Evolutionary conservation across 2,888 invertebrate genomes (phyloP).

Genomic region (Hypercompe scribonia): DNA sequence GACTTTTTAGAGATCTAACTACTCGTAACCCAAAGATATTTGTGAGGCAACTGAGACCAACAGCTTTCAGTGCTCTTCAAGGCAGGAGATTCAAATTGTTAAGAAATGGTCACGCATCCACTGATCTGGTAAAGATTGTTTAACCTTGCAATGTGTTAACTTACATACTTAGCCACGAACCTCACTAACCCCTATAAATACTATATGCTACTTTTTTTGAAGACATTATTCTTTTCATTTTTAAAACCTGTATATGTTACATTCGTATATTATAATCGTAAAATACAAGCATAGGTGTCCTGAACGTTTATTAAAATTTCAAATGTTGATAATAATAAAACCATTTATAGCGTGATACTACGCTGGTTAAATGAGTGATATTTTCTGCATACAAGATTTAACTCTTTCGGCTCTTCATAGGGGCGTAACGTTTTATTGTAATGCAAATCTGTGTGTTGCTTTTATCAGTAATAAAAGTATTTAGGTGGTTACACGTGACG

Average conservation of each 20-base stretch:
- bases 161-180: too few relatives aligned
- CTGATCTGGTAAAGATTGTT: too few relatives aligned
- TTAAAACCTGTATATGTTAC: neutral
- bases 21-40: too few relatives aligned
- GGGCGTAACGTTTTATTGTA: conserved; percentile 71
- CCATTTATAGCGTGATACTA: neutral
- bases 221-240: neutral
- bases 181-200: neutral
- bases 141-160: too few relatives aligned
- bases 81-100: too few relatives aligned
- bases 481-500: conserved; percentile 83
- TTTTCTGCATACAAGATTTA: conserved; percentile 4
- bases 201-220: neutral
- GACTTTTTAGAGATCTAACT: too few relatives aligned
- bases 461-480: conserved; percentile 77
- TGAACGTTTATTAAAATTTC: neutral
- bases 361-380: neutral
- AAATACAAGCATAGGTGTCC: neutral
- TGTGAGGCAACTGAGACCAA: too few relatives aligned
- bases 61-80: too few relatives aligned
- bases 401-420: conserved; percentile 28
- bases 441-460: conserved; percentile 64
- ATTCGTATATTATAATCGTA: too few relatives aligned
- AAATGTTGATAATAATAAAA: neutral
- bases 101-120: too few relatives aligned